Base-by-base conservation (phyloP, 2,797 vertebrate species). In the Falco columbarius region DNA sequence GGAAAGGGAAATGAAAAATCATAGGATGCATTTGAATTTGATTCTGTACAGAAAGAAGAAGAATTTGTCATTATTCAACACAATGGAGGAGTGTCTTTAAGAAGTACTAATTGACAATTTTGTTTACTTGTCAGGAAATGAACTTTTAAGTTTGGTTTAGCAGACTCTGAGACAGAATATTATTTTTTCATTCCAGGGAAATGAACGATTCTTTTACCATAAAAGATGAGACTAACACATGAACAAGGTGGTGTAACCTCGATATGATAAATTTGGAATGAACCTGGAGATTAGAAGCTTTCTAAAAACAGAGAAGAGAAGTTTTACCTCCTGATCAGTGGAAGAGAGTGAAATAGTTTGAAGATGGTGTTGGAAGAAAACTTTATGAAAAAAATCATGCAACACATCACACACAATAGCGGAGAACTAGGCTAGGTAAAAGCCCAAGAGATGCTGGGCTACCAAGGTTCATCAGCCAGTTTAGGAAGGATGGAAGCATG, bases 361-460 rank as follows among this genome's bases (percentile, higher is more conserved):
- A 84, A 91, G 42, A n/a, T 76, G 20, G 22, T 29, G 7, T 81
- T 65, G 73, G 51, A 84, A 70, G 34, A 91, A 66, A 79, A 36
- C 12, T n/a, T 54, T 11, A 46, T 61, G 40, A 44, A 44, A 71
- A 74, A 74, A 61, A 24, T 4, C 7, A 34, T 9, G 9, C 32
- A 67, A 62, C 72, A 34, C 0, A 1, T 55, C 79, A n/a, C 0
- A 2, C 49, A 26, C 7, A 8, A 8, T 30, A 68, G 20, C 27
- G 34, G 61, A 34, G 24, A 46, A 27, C 24, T 68, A n/a, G 40
- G 44, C 29, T 49, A 36, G 34, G 22, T 27, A n/a, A 34, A 29
- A 52, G 38, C 30, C 38, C 38, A 54, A 62, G 38, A 58, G 19
- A 5, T 47, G 9, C 42, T 52, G n/a, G 15, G n/a, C 58, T 19